phyloP scores from a whole-genome alignment of 37 sponge, comb jelly and placozoan genomes.

The Cladorhizidae sp. region DNA sequence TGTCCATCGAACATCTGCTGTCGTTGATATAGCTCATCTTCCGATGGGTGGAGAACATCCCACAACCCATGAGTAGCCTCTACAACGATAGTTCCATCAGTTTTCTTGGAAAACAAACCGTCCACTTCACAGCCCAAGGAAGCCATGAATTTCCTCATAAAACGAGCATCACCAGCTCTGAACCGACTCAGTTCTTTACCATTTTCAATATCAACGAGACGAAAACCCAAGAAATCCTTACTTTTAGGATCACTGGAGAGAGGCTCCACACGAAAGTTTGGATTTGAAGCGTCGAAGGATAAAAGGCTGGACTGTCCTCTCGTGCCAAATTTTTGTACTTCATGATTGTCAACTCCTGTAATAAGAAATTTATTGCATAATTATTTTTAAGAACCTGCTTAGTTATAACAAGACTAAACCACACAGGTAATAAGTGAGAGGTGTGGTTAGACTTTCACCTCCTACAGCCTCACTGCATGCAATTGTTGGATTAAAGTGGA shows the following conservation, averaged over 20 bases:
- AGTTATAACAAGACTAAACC: no score
- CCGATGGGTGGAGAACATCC: constrained; percentile 70
- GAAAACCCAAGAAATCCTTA: constrained; percentile 65
- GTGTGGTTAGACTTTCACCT: no score
- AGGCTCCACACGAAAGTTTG: constrained; percentile 42
- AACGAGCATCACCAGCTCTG: constrained; percentile 47
- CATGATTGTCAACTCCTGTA: constrained; percentile 27
- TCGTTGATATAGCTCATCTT: constrained; percentile 57
- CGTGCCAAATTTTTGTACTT: constrained; percentile 12
- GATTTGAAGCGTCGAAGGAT: constrained; percentile 38
- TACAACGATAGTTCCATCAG: constrained; percentile 31
- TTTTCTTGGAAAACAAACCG: constrained; percentile 52
- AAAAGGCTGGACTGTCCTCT: background rate
- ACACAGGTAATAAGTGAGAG: no score
- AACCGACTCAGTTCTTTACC: constrained; percentile 33
- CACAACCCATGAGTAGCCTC: constrained; percentile 73
- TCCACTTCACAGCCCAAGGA: constrained; percentile 49
- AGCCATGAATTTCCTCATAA: constrained; percentile 70
- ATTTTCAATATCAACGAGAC: constrained; percentile 31
- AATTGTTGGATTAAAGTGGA: no score
- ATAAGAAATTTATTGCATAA: no score
- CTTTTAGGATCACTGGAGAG: constrained; percentile 56
- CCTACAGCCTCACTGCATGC: no score
- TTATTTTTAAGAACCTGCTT: no score
- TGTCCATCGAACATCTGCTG: constrained; percentile 29